Percentiles rank a stretch among this genome's conserved stretches.
These are phyloP conservation scores for Spheniscus humboldti DNA, from an alignment of 2,797 vertebrate genomes.

Conservation along the genomic window DNA sequence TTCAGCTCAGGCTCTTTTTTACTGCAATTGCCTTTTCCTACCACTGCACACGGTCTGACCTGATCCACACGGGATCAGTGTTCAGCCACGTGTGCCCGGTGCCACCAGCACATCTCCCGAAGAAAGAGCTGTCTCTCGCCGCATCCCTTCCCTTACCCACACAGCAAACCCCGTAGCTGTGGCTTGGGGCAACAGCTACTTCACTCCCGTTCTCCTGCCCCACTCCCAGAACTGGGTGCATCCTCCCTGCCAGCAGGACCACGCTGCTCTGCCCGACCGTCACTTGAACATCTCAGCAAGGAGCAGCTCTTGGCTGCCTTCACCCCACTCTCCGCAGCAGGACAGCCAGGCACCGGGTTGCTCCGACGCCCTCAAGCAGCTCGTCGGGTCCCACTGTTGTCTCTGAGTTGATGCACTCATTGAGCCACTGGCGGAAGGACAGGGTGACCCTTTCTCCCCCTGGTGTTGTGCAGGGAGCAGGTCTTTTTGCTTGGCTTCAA, in stretches of 20 bases:
- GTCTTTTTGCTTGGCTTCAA: background rate
- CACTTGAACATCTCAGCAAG: background rate
- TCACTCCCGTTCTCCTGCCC: background rate
- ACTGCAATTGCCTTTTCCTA: background rate
- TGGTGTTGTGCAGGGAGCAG: background rate
- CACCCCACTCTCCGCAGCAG: background rate
- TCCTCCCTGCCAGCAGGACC: rapidly evolving
- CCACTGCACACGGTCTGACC: background rate
- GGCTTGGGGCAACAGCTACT: background rate
- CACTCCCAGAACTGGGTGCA: background rate
- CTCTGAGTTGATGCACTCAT: rapidly evolving
- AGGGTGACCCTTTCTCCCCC: background rate
- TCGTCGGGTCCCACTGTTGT: rapidly evolving
- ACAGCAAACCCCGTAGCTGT: background rate
- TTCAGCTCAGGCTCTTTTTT: background rate
- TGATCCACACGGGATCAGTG: background rate
- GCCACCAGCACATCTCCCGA: background rate
- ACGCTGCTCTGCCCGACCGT: rapidly evolving
- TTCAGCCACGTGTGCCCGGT: background rate
- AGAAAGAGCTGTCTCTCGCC: background rate
- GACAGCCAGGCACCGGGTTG: rapidly evolving
- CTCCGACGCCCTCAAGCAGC: background rate
- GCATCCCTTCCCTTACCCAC: too few species aligned
- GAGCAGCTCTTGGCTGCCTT: background rate
- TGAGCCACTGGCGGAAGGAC: rapidly evolving